A percentile compares a stretch with the other conserved stretches of the same genome.
phyloP scores from a whole-genome alignment of 2,797 vertebrate species.

The Microtus californicus region DNA sequence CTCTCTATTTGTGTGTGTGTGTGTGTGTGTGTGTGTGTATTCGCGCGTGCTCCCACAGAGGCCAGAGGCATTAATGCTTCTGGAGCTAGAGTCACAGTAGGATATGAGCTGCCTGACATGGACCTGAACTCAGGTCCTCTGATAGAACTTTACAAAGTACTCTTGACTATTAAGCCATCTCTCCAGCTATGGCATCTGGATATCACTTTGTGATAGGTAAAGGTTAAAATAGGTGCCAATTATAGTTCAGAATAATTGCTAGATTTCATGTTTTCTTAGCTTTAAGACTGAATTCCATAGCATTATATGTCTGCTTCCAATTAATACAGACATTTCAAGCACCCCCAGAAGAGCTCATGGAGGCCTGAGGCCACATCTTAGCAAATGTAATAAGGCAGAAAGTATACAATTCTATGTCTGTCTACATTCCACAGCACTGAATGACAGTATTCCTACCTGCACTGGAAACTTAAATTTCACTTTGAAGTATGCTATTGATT shows the following conservation, averaged over 20 bases:
- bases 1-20: not conserved
- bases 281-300: constrained; percentile 57
- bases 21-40: too few species aligned
- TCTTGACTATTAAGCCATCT: not conserved
- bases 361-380: constrained; percentile 29
- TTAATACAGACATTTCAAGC: constrained; percentile 33
- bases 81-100: not conserved
- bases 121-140: not conserved
- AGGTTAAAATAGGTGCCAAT: constrained; percentile 32
- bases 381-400: constrained; percentile 39
- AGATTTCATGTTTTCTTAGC: constrained; percentile 45
- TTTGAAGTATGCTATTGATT: not conserved
- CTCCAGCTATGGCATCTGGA: too few species aligned
- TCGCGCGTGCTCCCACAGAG: fast-evolving
- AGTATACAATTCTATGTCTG: not conserved
- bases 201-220: not conserved
- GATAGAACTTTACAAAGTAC: not conserved
- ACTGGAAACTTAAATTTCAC: constrained; percentile 3
- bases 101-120: not conserved
- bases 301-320: constrained; percentile 51
- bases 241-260: not conserved
- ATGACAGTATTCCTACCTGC: not conserved
- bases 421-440: not conserved
- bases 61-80: not conserved
- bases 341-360: not conserved